Base-by-base conservation (phyloP, 2,888 invertebrate genomes). In the Diplolepis rosae region DNA sequence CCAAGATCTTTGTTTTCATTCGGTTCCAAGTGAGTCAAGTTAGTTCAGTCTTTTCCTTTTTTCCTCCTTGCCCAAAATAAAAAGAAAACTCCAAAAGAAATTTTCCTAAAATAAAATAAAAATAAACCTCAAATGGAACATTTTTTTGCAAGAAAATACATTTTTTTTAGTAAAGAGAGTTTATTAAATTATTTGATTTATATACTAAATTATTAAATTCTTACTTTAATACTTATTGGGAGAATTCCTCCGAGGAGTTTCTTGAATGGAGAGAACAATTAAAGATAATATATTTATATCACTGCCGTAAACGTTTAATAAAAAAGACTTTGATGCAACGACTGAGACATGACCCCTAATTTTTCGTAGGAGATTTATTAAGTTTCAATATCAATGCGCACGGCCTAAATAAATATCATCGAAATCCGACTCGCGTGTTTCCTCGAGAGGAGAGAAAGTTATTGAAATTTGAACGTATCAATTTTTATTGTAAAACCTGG, bases 341-440 rank as follows among this genome's bases (percentile, higher is more conserved):
- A 61, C 35, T 35, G 24, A 56, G 35, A 56, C 24, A 24, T n/a
- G n/a, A 61, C 39, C 61, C 39, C 24, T 35, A 24, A 24, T 61
- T 61, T 24, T 39, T 39, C 22, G 15, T 27, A 28, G 39, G 24
- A 35, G 22, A 24, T 39, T 61, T 39, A 22, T 24, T 42, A 5
- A 9, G 13, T 24, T 39, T n/a, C 3, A 35, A 35, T 56, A 24
- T 35, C 35, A 18, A 24, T 39, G 35, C 39, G 22, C n/a, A 61
- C n/a, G 54, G 61, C 61, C 39, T 61, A 61, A 61, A 39, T 22
- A 32, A 4, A 13, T 24, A 61, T 35, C 24, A 61, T 39, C 61
- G 39, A 61, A 39, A 24, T 11, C 54, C 32, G 32, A 54, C 54
- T 51, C 39, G 61, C 56, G 56, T 54, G 30, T 54, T 32, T 54